Conservation (phyloP, 1,140 invertebrate genomes). For the Zophobas morio region DNA sequence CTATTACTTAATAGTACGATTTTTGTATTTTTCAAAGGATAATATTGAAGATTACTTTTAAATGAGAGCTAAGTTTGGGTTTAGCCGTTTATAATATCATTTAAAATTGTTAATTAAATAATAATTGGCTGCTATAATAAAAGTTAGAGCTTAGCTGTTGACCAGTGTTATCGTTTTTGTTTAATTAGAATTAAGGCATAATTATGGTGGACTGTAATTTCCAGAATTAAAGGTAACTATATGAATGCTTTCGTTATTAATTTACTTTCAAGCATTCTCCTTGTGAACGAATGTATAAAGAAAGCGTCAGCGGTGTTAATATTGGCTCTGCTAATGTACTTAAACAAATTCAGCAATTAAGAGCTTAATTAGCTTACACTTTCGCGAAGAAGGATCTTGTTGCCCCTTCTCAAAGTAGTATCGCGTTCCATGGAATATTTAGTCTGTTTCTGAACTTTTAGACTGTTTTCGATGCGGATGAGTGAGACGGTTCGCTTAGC, state of each 20-base stretch:
- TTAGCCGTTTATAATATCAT: too few species aligned
- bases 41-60: too few species aligned
- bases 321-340: constrained; percentile 56
- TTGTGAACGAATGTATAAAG: constrained; percentile 50
- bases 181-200: too few species aligned
- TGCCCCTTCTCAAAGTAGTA: constrained; percentile 49
- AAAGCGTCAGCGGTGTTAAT: constrained; percentile 51
- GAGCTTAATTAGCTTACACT: constrained; percentile 55
- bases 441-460: constrained; percentile 25
- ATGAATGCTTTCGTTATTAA: constrained; percentile 39
- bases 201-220: neutral
- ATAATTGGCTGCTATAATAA: too few species aligned
- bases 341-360: constrained; percentile 58
- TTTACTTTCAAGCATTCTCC: constrained; percentile 51
- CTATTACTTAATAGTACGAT: too few species aligned
- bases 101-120: too few species aligned
- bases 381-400: constrained; percentile 47
- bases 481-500: constrained; percentile 52
- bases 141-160: too few species aligned
- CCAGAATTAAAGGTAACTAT: constrained; percentile 36
- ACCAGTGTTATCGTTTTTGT: too few species aligned
- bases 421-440: constrained; percentile 54
- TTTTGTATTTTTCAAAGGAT: too few species aligned
- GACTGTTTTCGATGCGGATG: constrained; percentile 43
- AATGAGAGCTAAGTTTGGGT: too few species aligned